phyloP scores from a whole-genome alignment of 2,797 vertebrate species.

The Gephyroberyx darwinii region DNA sequence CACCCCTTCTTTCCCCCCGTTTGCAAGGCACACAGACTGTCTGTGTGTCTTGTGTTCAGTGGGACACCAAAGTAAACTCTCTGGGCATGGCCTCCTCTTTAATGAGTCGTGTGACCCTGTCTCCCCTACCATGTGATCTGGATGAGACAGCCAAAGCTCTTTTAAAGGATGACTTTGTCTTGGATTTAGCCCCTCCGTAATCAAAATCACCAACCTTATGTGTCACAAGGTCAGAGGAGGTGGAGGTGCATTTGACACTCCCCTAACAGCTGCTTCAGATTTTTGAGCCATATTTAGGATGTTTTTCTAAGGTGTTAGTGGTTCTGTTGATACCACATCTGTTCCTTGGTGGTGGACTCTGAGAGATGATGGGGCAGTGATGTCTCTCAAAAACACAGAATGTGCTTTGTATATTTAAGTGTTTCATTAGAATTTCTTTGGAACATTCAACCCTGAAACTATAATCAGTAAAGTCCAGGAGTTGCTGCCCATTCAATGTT shows the following conservation, averaged over 20 bases:
- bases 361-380: not conserved
- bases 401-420: not conserved
- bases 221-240: slow-evolving; percentile 64
- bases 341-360: not conserved
- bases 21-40: not conserved
- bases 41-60: slow-evolving; percentile 14
- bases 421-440: not conserved
- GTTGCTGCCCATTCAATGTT: not conserved
- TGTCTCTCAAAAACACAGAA: not conserved
- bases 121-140: slow-evolving; percentile 66
- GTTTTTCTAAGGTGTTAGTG: not conserved
- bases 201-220: slow-evolving; percentile 67
- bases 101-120: slow-evolving; percentile 59
- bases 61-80: slow-evolving; percentile 45
- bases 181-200: slow-evolving; percentile 52
- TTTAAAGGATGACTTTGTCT: slow-evolving; percentile 71
- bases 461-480: not conserved
- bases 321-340: not conserved
- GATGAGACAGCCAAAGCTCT: slow-evolving; percentile 62
- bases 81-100: slow-evolving; percentile 26
- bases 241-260: slow-evolving; percentile 35
- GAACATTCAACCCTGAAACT: not conserved
- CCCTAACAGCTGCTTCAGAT: not conserved
- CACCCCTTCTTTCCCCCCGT: not conserved
- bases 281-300: not conserved